Conservation (phyloP, 2,888 invertebrate genomes). For the Agrilus cyanescens region DNA sequence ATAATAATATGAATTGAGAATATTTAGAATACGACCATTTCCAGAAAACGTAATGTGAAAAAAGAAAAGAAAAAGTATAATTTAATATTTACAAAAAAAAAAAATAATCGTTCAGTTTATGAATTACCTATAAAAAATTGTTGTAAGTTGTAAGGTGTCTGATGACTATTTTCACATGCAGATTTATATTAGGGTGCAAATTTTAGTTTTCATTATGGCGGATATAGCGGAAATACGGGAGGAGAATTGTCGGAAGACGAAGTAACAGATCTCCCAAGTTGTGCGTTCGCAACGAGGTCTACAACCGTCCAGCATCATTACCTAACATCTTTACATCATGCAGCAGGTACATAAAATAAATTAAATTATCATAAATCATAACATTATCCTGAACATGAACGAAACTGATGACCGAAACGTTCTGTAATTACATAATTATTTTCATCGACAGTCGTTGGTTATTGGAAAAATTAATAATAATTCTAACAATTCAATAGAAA, state of each 20-base stretch:
- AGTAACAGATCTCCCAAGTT: conserved; percentile 66
- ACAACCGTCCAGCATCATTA: conserved; percentile 31
- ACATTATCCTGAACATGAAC: neutral
- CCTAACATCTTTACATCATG: conserved; percentile 30
- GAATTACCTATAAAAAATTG: no score
- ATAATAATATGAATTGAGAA: no score
- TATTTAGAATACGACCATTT: no score
- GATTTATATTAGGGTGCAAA: conserved; percentile 8
- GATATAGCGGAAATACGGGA: conserved; percentile 24
- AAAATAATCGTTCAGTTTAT: no score
- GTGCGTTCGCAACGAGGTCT: conserved; percentile 60
- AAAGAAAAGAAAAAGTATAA: no score
- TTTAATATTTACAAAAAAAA: no score
- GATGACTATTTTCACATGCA: neutral
- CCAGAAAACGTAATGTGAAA: no score
- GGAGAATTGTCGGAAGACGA: conserved; percentile 47
- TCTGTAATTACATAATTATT: neutral
- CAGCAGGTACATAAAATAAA: conserved; percentile 23
- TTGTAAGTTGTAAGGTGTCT: no score
- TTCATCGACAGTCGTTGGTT: no score
- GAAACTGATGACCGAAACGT: neutral
- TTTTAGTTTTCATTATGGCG: conserved; percentile 31
- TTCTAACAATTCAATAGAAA: no score
- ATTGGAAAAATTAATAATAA: no score
- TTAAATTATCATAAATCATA: neutral